phyloP scores from a whole-genome alignment of 2,113 vertebrate species.

The Poeciliopsis prolifica region DNA sequence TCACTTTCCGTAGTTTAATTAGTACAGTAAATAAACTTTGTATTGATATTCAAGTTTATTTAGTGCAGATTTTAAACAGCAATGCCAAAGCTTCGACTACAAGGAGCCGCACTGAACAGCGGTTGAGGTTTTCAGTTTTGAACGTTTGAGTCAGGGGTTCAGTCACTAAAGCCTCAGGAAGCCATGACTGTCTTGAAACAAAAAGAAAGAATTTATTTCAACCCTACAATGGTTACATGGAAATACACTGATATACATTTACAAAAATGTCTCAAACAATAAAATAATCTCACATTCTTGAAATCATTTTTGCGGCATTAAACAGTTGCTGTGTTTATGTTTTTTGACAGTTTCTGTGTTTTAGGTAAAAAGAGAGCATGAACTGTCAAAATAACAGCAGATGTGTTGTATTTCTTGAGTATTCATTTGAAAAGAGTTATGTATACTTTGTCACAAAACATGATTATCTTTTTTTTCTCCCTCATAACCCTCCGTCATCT shows the following conservation, averaged over 20 bases:
- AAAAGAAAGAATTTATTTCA: slow-evolving; percentile 75
- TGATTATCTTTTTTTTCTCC: slow-evolving; percentile 61
- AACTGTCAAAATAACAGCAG: slow-evolving; percentile 58
- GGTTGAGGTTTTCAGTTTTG: too few species aligned
- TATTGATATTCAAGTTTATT: not conserved
- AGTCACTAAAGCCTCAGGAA: slow-evolving; percentile 58
- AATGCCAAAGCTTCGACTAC: slow-evolving; percentile 53
- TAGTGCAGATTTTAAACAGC: slow-evolving; percentile 45
- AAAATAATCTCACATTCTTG: slow-evolving; percentile 75
- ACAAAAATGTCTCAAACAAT: slow-evolving; percentile 79
- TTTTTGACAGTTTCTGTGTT: slow-evolving; percentile 52
- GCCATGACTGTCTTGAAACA: slow-evolving; percentile 60
- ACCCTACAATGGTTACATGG: slow-evolving; percentile 81
- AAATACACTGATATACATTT: slow-evolving; percentile 78
- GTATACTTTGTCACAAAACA: slow-evolving; percentile 81
- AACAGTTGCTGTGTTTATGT: slow-evolving; percentile 63
- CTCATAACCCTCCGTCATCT: slow-evolving; percentile 49
- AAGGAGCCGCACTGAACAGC: slow-evolving; percentile 36
- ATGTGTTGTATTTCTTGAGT: slow-evolving; percentile 52
- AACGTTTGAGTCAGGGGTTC: slow-evolving; percentile 7
- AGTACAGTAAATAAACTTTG: not conserved
- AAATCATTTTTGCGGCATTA: slow-evolving; percentile 60
- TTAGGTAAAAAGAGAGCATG: slow-evolving; percentile 74
- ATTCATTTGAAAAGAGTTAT: slow-evolving; percentile 75
- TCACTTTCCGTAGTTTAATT: not conserved